Base-by-base conservation (phyloP, 2,888 invertebrate species). In the Archips xylosteana region DNA sequence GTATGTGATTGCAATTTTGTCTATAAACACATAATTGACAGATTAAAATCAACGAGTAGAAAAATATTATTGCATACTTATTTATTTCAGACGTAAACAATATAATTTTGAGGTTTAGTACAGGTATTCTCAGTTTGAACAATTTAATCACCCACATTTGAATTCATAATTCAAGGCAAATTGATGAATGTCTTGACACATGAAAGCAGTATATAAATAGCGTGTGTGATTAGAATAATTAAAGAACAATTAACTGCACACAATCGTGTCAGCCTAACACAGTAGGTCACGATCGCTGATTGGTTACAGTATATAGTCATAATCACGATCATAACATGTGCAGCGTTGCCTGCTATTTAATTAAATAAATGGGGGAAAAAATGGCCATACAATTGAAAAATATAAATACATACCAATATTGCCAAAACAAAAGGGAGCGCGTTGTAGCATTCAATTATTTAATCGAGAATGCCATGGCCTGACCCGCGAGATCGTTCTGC, bases 401-500 rank as follows among this genome's bases (percentile, higher is more conserved):
- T 45, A 67, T 62, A 34, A 15, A 23, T 23, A 23, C 23, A 54
- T 54, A 54, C 9, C 67, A 61, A 13, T 45, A 12, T 36, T 68
- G 72, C 45, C 67, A 72, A 72, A 67, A 63, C 51, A 62, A 72
- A 61, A 68, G 72, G 61, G 32, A 62, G 32, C 47, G 36, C 51
- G 15, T 64, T 49, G 57, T 42, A 47, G 62, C 23, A 15, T 23
- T 13, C 62, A 36, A 71, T 42, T 71, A 67, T 64, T 64, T 54
- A 59, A 69, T 69, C 63, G 68, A 73, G 74, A 74, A 74, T 74
- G 74, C 74, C 74, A 74, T 59, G 74, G 71, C 64, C 71, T 71
- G 75, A 59, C 75, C 67, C 45, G 65, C 42, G 71, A 62, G 61
- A 67, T 61, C 61, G 62, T 67, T 63, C 47, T 42, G 49, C 60